Base-by-base conservation (phyloP, 2,888 invertebrate genomes). In the Parnassius smintheus region DNA sequence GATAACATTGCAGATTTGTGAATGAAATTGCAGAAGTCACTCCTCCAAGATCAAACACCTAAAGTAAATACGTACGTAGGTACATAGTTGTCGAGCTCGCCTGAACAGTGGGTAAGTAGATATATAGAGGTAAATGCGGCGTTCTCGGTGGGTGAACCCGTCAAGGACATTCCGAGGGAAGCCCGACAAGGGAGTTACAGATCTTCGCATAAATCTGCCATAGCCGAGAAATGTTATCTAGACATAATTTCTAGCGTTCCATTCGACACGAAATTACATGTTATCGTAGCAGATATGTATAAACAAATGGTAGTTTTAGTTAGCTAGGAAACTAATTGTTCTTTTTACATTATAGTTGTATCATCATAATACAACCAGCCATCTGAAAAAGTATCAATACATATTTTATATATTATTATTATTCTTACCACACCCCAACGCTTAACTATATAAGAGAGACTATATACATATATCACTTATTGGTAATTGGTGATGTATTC, bases 101-200 rank as follows among this genome's bases (percentile, higher is more conserved):
- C 55, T 22, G 11, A 45, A 45, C 55, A 45, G 55, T 55, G 22
- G 55, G 55, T 55, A 76, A 79, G 78, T 81, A 81, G 69, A 78
- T 83, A 69, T 63, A 69, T 70, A 68, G 64, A 70, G 66, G 69
- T 69, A 81, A 82, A 81, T 77, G 76, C 73, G 76, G 74, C 77
- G 78, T 75, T 73, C 80, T 77, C 76, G 76, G 78, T 77, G 82
- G 80, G 75, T 81, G 82, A 83, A 79, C 82, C 71, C 76, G 73
- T 78, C 68, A 85, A 82, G 85, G 85, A 80, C 82, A 80, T 71
- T 76, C 68, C 70, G 77, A 81, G 80, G 82, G 76, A 85, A 82
- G 65, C 80, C 80, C 77, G 72, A 70, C 75, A 75, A 76, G 80
- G 81, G 76, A 75, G 79, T 80, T 75, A 77, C 76, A 80, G 79